Evolutionary conservation across 1,140 invertebrate genomes (phyloP), one percentile per base, ranked within the genome.

Genomic region (Marisa cornuarietis): DNA sequence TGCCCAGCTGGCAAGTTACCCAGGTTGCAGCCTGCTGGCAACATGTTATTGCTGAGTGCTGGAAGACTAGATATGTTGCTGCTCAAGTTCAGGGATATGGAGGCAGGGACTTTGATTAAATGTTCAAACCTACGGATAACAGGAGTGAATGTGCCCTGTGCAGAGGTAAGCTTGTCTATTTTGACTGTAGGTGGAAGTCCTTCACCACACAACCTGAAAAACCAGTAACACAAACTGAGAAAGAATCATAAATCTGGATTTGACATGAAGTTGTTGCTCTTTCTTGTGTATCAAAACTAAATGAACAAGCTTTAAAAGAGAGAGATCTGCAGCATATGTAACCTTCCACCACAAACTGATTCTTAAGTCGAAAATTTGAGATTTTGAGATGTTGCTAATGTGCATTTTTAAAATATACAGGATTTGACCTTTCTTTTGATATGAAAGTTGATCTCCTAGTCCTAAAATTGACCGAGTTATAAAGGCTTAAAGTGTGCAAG

Each of bases 151-250:
- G n/a, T 31, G 11, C 22, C 26, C 11, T 52, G 52, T 16, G n/a
- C 11, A 18, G 63, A 68, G 42, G 68, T n/a, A 0, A 77, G 76
- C n/a, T 77, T 68, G 76, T 79, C 78, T 10, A 49, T 61, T 13
- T 42, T 73, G 52, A 71, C 42, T 18, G 71, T 66, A 31, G 62
- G 31, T n/a, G 78, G 78, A 24, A 79, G 71, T 42, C 71, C 71
- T 6, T 79, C 78, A 10, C 78, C 78, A 42, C 71, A 22, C 4
- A 79, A 51, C 31, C 78, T 79, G 71, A 58, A 61, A 74, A 49
- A 49, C 31, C 71, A 73, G n/a, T 20, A 4, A 63, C 3, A 63
- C 62, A 63, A 63, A 63, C n/a, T 18, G n/a, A n/a, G n/a, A 63
- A 20, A 63, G n/a, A 63, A 18, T 20, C 62, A 63, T 63, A 63